phyloP scores from a whole-genome alignment of 2,797 vertebrate species.

The Meda fulgida region DNA sequence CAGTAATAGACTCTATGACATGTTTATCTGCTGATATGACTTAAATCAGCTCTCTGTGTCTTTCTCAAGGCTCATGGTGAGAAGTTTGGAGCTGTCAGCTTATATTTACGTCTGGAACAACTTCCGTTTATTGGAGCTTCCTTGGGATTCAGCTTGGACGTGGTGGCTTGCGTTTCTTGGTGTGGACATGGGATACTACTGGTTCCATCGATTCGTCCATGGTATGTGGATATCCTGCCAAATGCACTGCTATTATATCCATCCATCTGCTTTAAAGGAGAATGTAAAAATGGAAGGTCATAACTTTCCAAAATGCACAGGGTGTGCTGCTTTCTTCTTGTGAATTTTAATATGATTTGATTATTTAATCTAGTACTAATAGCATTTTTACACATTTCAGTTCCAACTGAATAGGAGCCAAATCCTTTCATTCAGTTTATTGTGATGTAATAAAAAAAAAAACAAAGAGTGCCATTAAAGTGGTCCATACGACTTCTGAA shows the following conservation, averaged over 20 bases:
- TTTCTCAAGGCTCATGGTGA: conserved; percentile 77
- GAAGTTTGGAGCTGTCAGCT: conserved; percentile 83
- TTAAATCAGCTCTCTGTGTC: conserved; percentile 2
- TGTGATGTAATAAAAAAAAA: not conserved
- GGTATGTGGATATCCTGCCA: conserved; percentile 74
- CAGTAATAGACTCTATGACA: not conserved
- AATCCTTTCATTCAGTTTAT: not conserved
- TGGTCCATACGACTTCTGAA: not conserved
- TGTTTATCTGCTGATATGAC: not conserved
- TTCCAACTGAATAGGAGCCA: not conserved
- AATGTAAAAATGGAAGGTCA: not conserved
- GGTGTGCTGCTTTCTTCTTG: not conserved
- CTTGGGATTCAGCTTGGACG: conserved; percentile 90
- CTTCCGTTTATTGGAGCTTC: conserved; percentile 82
- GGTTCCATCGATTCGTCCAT: conserved; percentile 88
- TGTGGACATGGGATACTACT: conserved; percentile 92
- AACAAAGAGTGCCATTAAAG: not conserved
- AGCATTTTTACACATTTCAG: conserved; percentile 3
- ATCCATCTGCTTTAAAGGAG: conserved; percentile 15
- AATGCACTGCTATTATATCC: conserved; percentile 12
- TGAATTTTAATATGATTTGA: not conserved
- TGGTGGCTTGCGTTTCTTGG: conserved; percentile 91
- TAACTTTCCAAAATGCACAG: not conserved
- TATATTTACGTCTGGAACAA: conserved; percentile 90
- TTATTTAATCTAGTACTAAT: conserved; percentile 13